A percentile compares a stretch with the other conserved stretches of the same genome.
These are phyloP conservation scores for Limanda limanda DNA, from an alignment of 2,113 vertebrate species.

Conservation along the genomic window DNA sequence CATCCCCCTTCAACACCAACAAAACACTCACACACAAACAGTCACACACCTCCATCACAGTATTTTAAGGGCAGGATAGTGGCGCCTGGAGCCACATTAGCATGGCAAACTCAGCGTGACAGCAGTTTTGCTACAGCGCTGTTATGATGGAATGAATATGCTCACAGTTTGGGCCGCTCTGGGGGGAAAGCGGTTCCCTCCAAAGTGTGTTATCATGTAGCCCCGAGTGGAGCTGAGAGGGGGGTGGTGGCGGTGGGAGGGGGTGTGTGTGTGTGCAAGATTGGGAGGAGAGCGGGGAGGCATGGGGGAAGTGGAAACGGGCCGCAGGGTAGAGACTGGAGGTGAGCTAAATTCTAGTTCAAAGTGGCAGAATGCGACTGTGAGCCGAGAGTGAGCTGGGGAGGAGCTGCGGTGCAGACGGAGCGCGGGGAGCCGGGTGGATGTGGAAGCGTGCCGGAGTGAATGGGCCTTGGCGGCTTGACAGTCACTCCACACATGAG, in stretches of 20 bases:
- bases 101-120: slow-evolving; percentile 74
- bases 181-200: slow-evolving; percentile 65
- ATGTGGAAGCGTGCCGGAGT: slow-evolving; percentile 41
- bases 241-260: slow-evolving; percentile 30
- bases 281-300: slow-evolving; percentile 29
- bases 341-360: slow-evolving; percentile 71
- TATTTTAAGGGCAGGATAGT: slow-evolving; percentile 47
- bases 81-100: slow-evolving; percentile 70
- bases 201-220: slow-evolving; percentile 76
- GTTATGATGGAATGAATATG: slow-evolving; percentile 76
- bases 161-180: slow-evolving; percentile 66
- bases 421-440: slow-evolving; percentile 37
- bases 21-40: slow-evolving; percentile 24
- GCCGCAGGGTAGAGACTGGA: slow-evolving; percentile 47
- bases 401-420: slow-evolving; percentile 52
- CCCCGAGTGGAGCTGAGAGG: slow-evolving; percentile 68
- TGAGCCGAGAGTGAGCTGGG: slow-evolving; percentile 33
- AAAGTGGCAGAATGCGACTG: slow-evolving; percentile 69
- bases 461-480: slow-evolving; percentile 61
- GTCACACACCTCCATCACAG: slow-evolving; percentile 34
- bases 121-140: slow-evolving; percentile 74
- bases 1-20: slow-evolving; percentile 3
- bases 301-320: slow-evolving; percentile 35
- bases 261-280: slow-evolving; percentile 24
- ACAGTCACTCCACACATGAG: slow-evolving; percentile 68